These are phyloP conservation scores for Philopotamus ludificatus DNA, from an alignment of 1,140 invertebrate species.

Conservation along the genomic window DNA sequence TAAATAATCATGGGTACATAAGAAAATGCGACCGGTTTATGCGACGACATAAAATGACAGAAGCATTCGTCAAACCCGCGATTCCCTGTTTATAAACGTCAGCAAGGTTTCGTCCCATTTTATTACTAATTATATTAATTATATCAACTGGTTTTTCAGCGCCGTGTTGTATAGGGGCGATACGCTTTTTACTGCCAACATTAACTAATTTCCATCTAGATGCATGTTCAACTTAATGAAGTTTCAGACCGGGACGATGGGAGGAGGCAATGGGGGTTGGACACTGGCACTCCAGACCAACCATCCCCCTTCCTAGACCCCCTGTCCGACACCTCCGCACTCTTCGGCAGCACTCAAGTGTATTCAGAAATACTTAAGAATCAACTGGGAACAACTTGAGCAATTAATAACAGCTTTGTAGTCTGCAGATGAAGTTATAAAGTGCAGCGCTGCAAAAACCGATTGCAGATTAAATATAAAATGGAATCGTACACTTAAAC, in stretches of 20 bases:
- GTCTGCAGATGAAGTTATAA: constrained; percentile 1
- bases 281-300: constrained; percentile 8
- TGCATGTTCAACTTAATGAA: constrained; percentile 43
- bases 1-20: no score
- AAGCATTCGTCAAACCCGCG: no score
- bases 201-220: constrained; percentile 43
- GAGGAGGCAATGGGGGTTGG: constrained; percentile 1
- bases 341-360: constrained; percentile 1
- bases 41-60: no score
- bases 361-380: constrained; percentile 36
- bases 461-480: no score
- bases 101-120: no score
- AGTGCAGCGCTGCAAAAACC: constrained; percentile 2
- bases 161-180: constrained; percentile 18
- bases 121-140: background rate
- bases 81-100: no score
- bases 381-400: constrained; percentile 31
- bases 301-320: background rate
- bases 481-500: no score
- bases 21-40: no score
- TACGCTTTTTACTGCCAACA: constrained; percentile 42
- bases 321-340: background rate
- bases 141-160: background rate
- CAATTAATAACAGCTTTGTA: constrained; percentile 36
- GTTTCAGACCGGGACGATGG: constrained; percentile 30